These are phyloP conservation scores for Cyprinus carpio DNA, from an alignment of 2,113 vertebrate species.

Conservation along the genomic window DNA sequence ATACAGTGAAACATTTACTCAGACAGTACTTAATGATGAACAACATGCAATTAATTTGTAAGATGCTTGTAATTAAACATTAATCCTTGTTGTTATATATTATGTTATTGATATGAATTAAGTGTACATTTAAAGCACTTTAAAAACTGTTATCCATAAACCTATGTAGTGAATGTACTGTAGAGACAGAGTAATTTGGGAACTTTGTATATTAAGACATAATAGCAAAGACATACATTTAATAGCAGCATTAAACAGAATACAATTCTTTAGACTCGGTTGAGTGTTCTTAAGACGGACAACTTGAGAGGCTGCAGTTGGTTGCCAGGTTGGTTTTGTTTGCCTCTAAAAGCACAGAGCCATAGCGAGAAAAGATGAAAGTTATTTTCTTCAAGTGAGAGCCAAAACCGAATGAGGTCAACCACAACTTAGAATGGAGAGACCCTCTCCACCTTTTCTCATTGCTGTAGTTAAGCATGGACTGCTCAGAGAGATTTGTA, in stretches of 20 bases:
- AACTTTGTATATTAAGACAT: background rate
- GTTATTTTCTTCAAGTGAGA: constrained; percentile 43
- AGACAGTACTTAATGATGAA: background rate
- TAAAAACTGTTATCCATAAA: background rate
- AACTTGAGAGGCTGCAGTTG: constrained; percentile 25
- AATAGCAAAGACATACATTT: background rate
- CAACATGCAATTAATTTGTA: background rate
- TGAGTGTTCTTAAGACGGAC: constrained; percentile 32
- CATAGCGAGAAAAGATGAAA: constrained; percentile 43
- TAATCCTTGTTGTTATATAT: background rate
- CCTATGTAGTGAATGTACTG: background rate
- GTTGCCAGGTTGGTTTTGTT: constrained; percentile 21
- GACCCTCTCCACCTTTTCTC: constrained; percentile 22
- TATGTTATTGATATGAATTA: background rate
- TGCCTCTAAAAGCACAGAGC: constrained; percentile 35
- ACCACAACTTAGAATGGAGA: constrained; percentile 45
- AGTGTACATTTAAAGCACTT: background rate
- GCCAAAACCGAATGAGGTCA: constrained; percentile 49
- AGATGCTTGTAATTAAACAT: background rate
- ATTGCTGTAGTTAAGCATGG: constrained; percentile 36
- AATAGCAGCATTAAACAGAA: background rate
- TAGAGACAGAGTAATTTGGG: background rate
- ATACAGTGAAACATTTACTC: background rate
- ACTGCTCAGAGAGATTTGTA: constrained; percentile 47
- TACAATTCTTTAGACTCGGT: background rate